Evolutionary conservation across 2,888 invertebrate species (phyloP), one percentile per base, ranked within the genome.

Genomic region (Spilarctia lutea): DNA sequence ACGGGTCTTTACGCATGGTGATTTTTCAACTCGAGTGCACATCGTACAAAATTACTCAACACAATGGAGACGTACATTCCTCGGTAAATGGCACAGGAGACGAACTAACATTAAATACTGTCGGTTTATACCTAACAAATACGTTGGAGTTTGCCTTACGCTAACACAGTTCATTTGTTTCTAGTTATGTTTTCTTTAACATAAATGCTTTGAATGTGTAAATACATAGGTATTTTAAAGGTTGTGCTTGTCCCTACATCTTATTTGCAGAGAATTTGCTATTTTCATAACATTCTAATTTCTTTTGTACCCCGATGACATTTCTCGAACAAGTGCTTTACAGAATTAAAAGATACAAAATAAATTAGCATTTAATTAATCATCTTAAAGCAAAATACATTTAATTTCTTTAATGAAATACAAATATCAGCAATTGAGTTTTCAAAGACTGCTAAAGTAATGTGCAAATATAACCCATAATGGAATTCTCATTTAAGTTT

Each of bases 21-120:
- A 90, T 91, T 93, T 92, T 91, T 91, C 90, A 80, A 91, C 92
- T 91, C 85, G 91, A 92, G 91, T 92, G 93, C 93, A 87, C 88
- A 84, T 88, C 83, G 88, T 65, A 77, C 87, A 89, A 81, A 86
- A 89, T 87, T 86, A 89, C 84, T 84, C 84, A 78, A 75, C 83
- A 79, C 80, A 89, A 87, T 89, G 77, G 79, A 87, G 82, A 82
- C 84, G 84, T 84, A 80, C 82, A 78, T 80, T 81, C 79, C 80
- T 83, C 85, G 78, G 77, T 73, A 81, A 83, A 83, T 82, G 82
- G 83, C 79, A 75, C 83, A 84, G 79, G 70, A 77, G 71, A 76
- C 75, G 74, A 76, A 76, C 71, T 82, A 78, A 79, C 83, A 83
- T 86, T 81, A 79, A 85, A 91, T 87, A 86, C 82, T 81, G 88